These are phyloP conservation scores for Macrotis lagotis DNA, from an alignment of 2,113 vertebrate species.

Conservation along the genomic window DNA sequence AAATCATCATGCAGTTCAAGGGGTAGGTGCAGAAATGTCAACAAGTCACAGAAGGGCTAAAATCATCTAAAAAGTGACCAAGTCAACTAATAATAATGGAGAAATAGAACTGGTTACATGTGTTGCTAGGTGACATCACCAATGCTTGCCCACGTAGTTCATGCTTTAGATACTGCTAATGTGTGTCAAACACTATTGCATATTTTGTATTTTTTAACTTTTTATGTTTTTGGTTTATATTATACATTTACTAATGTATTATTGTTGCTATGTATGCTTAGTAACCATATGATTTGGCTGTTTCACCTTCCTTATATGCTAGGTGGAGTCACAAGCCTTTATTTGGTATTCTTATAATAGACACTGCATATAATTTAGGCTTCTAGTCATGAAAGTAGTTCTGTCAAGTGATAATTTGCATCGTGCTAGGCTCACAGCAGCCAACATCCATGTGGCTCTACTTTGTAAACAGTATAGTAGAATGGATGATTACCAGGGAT, in stretches of 20 bases:
- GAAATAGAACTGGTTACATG: not conserved
- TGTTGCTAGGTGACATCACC: not conserved
- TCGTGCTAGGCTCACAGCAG: too few relatives aligned
- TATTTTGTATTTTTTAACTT: not conserved
- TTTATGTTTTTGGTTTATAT: not conserved
- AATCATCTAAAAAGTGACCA: not conserved
- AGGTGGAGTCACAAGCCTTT: not conserved
- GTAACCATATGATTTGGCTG: not conserved
- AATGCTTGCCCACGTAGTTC: not conserved
- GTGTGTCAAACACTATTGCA: not conserved
- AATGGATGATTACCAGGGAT: not conserved
- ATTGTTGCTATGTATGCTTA: not conserved
- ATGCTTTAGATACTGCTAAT: not conserved
- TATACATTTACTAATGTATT: not conserved
- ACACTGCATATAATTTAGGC: not conserved
- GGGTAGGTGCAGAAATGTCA: not conserved
- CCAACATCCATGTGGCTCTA: not conserved
- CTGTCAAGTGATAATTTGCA: not conserved
- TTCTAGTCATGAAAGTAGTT: not conserved
- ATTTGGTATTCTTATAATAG: not conserved
- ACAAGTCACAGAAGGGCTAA: not conserved
- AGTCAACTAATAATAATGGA: not conserved
- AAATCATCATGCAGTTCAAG: too few relatives aligned
- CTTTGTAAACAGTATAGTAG: not conserved
- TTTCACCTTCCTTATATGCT: not conserved